Conservation (phyloP, 2,888 invertebrate genomes). For the Neria commutata region DNA sequence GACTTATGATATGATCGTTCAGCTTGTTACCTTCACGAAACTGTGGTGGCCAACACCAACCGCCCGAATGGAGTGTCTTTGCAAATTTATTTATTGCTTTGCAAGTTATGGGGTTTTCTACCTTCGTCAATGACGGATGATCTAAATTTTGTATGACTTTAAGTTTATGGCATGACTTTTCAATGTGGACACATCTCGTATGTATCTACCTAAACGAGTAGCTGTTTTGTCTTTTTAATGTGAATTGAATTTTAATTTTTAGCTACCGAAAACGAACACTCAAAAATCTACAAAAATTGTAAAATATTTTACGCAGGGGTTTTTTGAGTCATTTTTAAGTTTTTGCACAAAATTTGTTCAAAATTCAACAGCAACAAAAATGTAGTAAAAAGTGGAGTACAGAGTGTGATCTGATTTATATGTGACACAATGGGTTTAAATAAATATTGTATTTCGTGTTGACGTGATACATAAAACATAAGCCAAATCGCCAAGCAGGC, state of each 20-base stretch:
- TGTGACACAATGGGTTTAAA: constrained; percentile 49
- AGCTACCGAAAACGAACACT: constrained; percentile 6
- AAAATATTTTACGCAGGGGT: constrained; percentile 41
- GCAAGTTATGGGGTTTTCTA: constrained; percentile 44
- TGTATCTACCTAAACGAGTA: constrained; percentile 28
- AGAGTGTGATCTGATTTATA: constrained; percentile 55
- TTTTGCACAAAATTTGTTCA: constrained; percentile 37
- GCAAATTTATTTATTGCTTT: constrained; percentile 45
- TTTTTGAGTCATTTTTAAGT: constrained; percentile 39
- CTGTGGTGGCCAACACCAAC: too few species aligned
- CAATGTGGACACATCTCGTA: constrained; percentile 36
- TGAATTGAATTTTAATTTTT: constrained; percentile 46
- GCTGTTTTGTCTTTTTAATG: constrained; percentile 46
- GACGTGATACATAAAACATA: constrained; percentile 53
- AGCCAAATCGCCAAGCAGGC: constrained; percentile 34
- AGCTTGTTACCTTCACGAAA: too few species aligned
- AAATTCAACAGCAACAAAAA: too few species aligned
- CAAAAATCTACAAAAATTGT: constrained; percentile 34
- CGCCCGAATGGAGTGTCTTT: too few species aligned
- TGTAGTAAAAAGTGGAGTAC: too few species aligned
- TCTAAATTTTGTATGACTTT: constrained; percentile 39
- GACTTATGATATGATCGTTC: too few species aligned
- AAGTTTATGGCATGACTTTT: constrained; percentile 40
- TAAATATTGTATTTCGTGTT: constrained; percentile 19
- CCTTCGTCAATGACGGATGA: constrained; percentile 45